phyloP scores from a whole-genome alignment of 2,888 invertebrate species.

The Amphimallon solstitiale region DNA sequence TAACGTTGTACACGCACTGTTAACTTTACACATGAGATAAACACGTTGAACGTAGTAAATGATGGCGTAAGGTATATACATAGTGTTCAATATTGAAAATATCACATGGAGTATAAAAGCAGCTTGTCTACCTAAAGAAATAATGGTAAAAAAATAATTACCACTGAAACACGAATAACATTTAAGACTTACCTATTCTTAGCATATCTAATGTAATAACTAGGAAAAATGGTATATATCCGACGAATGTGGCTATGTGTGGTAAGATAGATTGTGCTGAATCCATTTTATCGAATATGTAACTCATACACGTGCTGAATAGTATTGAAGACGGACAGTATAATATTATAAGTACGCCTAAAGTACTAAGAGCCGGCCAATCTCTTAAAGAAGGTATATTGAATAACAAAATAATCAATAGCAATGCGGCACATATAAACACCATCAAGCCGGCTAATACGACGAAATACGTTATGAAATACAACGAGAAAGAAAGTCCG shows the following conservation, averaged over 20 bases:
- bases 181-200: conserved; percentile 69
- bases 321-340: conserved; percentile 82
- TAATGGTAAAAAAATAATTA: not conserved
- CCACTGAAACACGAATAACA: not conserved
- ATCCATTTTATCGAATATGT: conserved; percentile 84
- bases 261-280: conserved; percentile 84
- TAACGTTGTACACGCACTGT: conserved; percentile 73
- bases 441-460: conserved; percentile 77
- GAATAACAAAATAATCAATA: conserved; percentile 73
- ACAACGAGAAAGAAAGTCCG: conserved; percentile 79
- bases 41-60: conserved; percentile 85
- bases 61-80: conserved; percentile 85
- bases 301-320: conserved; percentile 80
- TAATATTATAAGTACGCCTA: conserved; percentile 73
- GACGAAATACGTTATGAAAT: conserved; percentile 79
- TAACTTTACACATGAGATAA: conserved; percentile 76
- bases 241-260: conserved; percentile 78
- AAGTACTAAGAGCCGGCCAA: conserved; percentile 74
- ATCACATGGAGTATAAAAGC: conserved; percentile 77
- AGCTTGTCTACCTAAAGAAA: conserved; percentile 68
- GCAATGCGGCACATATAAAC: conserved; percentile 72
- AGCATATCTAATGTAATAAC: conserved; percentile 79
- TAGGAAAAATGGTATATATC: conserved; percentile 78
- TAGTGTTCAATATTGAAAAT: conserved; percentile 79
- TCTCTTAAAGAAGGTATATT: conserved; percentile 77